Evolutionary conservation across 2,113 vertebrate genomes (phyloP).

Genomic region (Silurus meridionalis): DNA sequence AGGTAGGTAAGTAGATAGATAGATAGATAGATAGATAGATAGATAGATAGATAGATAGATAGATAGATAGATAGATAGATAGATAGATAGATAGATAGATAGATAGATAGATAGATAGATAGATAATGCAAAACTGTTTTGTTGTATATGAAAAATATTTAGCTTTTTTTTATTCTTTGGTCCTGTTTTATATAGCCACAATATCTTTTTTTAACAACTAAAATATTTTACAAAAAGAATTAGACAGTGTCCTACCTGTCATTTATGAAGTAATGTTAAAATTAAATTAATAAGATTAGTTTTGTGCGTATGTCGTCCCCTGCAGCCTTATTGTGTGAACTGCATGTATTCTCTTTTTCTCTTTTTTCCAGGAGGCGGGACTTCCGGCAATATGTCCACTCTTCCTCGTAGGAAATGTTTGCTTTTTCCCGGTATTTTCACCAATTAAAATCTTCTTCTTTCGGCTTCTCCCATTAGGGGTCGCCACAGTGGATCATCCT

Average conservation of each 20-base stretch:
- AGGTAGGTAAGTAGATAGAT: not conserved
- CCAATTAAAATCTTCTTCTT: conserved; percentile 55
- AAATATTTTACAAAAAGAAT: not conserved
- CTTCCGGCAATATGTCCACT: conserved; percentile 57
- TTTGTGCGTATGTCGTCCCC: not conserved
- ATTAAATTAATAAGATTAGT: not conserved
- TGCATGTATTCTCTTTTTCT: not conserved
- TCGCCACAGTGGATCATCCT: no score
- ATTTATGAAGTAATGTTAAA: not conserved
- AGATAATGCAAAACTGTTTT: not conserved
- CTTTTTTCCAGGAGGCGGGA: conserved; percentile 49
- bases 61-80: not conserved
- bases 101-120: not conserved
- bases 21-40: not conserved
- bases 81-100: not conserved
- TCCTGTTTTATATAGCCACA: not conserved
- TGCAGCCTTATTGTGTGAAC: not conserved
- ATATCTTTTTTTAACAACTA: not conserved
- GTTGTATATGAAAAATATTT: not conserved
- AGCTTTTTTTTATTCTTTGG: not conserved
- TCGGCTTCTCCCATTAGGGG: no score
- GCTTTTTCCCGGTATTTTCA: conserved; percentile 36
- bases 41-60: not conserved
- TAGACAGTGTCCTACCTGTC: not conserved
- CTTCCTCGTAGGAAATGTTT: conserved; percentile 55